Conservation (phyloP, 1,140 invertebrate genomes). For the Melipona quadrifasciata region DNA sequence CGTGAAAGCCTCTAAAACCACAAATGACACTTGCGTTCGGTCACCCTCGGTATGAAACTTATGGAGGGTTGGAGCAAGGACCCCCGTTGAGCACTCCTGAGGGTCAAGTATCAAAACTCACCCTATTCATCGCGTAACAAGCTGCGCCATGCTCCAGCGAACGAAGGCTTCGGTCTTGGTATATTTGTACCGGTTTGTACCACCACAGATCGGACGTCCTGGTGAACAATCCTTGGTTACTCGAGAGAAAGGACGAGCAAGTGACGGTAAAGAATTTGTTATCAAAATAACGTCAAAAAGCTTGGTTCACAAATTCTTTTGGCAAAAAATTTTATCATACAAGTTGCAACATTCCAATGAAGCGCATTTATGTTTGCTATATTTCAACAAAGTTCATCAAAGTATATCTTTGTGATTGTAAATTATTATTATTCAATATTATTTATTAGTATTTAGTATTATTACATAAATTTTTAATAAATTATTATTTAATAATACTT, state of each 20-base stretch:
- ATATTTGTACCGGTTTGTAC: neutral
- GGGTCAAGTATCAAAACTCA: constrained; percentile 21
- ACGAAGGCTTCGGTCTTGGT: neutral
- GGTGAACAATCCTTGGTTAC: neutral
- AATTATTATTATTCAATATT: too few relatives aligned
- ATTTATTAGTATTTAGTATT: too few relatives aligned
- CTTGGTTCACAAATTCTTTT: too few relatives aligned
- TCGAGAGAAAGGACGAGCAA: neutral
- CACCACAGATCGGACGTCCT: neutral
- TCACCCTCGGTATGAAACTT: constrained; percentile 9
- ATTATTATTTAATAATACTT: too few relatives aligned
- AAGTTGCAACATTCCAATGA: too few relatives aligned
- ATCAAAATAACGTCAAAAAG: too few relatives aligned
- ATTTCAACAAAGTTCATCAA: too few relatives aligned
- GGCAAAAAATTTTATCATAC: too few relatives aligned
- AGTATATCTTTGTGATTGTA: too few relatives aligned
- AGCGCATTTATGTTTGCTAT: too few relatives aligned
- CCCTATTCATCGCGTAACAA: neutral
- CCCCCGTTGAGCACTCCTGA: neutral
- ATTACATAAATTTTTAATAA: too few relatives aligned
- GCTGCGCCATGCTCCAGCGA: neutral
- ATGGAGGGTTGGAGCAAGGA: neutral
- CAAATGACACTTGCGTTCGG: constrained; percentile 19
- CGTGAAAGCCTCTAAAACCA: constrained; percentile 7
- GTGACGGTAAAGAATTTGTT: neutral